Base-by-base conservation (phyloP, 2,888 invertebrate species). In the Nymphalis c-album region DNA sequence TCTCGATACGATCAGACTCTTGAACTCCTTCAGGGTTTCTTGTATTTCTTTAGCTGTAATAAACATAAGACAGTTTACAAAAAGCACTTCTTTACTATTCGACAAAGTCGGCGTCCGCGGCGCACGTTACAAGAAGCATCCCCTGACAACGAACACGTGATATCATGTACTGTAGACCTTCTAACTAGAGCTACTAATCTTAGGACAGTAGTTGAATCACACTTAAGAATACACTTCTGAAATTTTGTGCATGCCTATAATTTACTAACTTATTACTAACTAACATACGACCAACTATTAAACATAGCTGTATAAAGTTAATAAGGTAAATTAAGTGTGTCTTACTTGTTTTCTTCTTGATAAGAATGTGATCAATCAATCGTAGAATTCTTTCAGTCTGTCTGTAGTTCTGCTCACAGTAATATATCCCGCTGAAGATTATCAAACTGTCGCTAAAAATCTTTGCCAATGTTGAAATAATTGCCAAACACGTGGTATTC, bases 1-100 rank as follows among this genome's bases (percentile, higher is more conserved):
- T n/a, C 85, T 78, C 10, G 83, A 75, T 64, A 78, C 76, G 7
- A 86, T 74, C 31, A 89, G 75, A 2, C 69, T 72, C 1, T 81
- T 83, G 1, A 90, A 76, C 20, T 84, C 82, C 0, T 66, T 66
- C 61, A 84, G 71, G 1, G 80, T 75, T 7, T 72, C 65, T 16
- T 78, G 77, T 16, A 85, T 62, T 7, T 78, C 75, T 6, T 74
- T 74, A 74, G 74, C 89, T 90, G 78, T 40, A 70, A 74, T 63
- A 2, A 68, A 61, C 1, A 60, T 18, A 26, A 7, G 8, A 20
- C 16, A 16, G 16, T 10, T 31, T 31, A 31, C 26, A n/a, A n/a
- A n/a, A n/a, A n/a, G n/a, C n/a, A n/a, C n/a, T n/a, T n/a, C n/a
- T n/a, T n/a, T n/a, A n/a, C n/a, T n/a, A n/a, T n/a, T n/a, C n/a